Evolutionary conservation across 2,888 invertebrate species (phyloP), one percentile per base, ranked within the genome.

Genomic region (Drosophila borealis): DNA sequence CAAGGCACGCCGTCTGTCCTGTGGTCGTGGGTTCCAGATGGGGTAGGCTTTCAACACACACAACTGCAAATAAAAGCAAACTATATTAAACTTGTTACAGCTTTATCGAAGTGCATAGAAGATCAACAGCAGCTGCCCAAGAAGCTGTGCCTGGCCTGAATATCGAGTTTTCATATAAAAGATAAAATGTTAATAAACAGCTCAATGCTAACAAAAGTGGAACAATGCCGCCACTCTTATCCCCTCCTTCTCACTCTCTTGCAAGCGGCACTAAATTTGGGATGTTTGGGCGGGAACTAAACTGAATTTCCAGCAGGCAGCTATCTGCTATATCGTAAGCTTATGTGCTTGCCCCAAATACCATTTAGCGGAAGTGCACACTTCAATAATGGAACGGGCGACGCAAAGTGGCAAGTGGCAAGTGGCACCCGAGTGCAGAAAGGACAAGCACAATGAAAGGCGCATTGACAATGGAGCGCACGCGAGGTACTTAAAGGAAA

Each of bases 361-460:
- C 78, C 82, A 84, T 84, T 84, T 85, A 85, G 85, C 73, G 80
- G 79, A 85, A 85, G 82, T 82, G 81, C 79, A 74, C 82, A 85
- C 83, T 84, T 84, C 82, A 78, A 70, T 79, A 81, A 81, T 73
- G 67, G 79, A 79, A 81, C 42, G 68, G 70, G 80, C 61, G 70
- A 64, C 67, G 65, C 54, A 63, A 59, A 75, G 73, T 29, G 29
- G 29, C 29, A 29, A 75, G 73, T 17, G 29, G 29, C 8, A 29
- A 75, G 73, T 68, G 67, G 60, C 74, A 63, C 29, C 57, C 59
- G 45, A 61, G 65, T 60, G 74, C 70, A 55, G 60, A 11, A 48
- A 51, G 51, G 56, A 41, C 60, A 41, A 69, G 62, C 41, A 70
- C 78, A 78, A 76, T 81, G 75, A 55, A 70, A 55, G 67, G 70